A percentile compares a stretch with the other conserved stretches of the same genome.
These are phyloP conservation scores for Theonella swinhoei DNA, from an alignment of 37 sponge, comb jelly and placozoan species.

Conservation along the genomic window DNA sequence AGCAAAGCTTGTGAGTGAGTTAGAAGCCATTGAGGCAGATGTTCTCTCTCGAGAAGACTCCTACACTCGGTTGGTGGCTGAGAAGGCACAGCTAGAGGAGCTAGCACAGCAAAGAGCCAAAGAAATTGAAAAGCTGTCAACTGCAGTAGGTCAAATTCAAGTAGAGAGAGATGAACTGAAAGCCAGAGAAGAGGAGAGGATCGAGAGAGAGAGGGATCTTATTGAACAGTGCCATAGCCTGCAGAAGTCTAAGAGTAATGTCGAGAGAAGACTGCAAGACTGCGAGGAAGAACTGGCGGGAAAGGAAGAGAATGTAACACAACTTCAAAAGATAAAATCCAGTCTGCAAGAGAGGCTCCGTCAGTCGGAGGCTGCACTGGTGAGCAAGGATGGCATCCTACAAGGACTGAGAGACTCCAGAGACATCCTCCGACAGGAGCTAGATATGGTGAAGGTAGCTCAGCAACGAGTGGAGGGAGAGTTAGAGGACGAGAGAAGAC, in stretches of 20 bases:
- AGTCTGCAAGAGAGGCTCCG: neutral
- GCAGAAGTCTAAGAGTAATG: neutral
- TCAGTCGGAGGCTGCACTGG: slow-evolving; percentile 27
- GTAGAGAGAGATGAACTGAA: slow-evolving; percentile 12
- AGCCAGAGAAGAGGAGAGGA: slow-evolving; percentile 8
- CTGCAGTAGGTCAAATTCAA: slow-evolving; percentile 28
- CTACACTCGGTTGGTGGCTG: slow-evolving; percentile 32
- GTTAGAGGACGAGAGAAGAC: slow-evolving; percentile 11
- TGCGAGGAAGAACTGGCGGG: slow-evolving; percentile 12
- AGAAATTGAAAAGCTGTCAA: slow-evolving; percentile 21
- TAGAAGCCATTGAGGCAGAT: slow-evolving; percentile 80
- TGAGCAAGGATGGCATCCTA: slow-evolving; percentile 37
- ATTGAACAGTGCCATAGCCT: neutral
- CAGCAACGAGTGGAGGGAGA: slow-evolving; percentile 30
- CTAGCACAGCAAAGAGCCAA: slow-evolving; percentile 29
- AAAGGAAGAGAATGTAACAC: neutral
- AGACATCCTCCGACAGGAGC: slow-evolving; percentile 51
- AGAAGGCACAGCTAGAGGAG: slow-evolving; percentile 44
- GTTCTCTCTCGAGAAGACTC: slow-evolving; percentile 59
- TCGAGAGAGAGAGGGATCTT: neutral
- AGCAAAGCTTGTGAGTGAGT: slow-evolving; percentile 60
- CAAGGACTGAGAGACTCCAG: slow-evolving; percentile 52
- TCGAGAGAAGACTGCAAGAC: neutral
- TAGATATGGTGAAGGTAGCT: slow-evolving; percentile 26
- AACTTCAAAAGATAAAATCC: neutral